Base-by-base conservation (phyloP, 2,113 vertebrate species). In the Arizona elegans region DNA sequence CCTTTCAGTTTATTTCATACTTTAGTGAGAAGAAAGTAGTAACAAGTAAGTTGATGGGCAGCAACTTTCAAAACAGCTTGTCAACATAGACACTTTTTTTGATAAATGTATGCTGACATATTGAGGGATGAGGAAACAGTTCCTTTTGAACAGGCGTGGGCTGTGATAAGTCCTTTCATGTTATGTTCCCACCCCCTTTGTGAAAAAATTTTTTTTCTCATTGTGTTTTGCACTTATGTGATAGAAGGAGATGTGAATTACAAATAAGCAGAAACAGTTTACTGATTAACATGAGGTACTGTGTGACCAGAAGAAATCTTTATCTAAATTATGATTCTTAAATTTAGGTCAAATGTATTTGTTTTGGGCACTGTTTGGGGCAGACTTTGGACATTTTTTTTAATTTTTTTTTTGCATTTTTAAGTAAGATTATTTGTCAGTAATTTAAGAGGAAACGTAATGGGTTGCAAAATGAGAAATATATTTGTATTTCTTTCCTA, bases 401-500 rank as follows among this genome's bases (percentile, higher is more conserved):
- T 29, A 38, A 38, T 0, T 43, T 43, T 43, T 3, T 24, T 55
- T 5, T 5, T 85, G 1, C 12, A 6, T 62, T 10, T 43, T 91
- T 87, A 65, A 58, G 11, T 2, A 55, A 33, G n/a, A 8, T 7
- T 55, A 24, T 55, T 88, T 58, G 59, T 92, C 23, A 88, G 29
- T 9, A 75, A 75, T 88, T 86, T 19, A 81, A 10, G 6, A 53
- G 26, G 4, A 86, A 50, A 50, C 47, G 1, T 86, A 47, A 47
- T 47, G 43, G 43, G 43, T 0, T 86, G 23, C 5, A 29, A 29
- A 53, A 26, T 2, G 2, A 65, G 93, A 70, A 88, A 50, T 59
- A 6, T 26, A 65, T 38, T 19, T 33, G 47, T 50, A 1, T 50
- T 50, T 96, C 90, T 94, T 93, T n/a, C 90, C 91, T 96, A 99